Evolutionary conservation across 1,140 invertebrate genomes (phyloP).

Genomic region (Brachionus manjavacas): DNA sequence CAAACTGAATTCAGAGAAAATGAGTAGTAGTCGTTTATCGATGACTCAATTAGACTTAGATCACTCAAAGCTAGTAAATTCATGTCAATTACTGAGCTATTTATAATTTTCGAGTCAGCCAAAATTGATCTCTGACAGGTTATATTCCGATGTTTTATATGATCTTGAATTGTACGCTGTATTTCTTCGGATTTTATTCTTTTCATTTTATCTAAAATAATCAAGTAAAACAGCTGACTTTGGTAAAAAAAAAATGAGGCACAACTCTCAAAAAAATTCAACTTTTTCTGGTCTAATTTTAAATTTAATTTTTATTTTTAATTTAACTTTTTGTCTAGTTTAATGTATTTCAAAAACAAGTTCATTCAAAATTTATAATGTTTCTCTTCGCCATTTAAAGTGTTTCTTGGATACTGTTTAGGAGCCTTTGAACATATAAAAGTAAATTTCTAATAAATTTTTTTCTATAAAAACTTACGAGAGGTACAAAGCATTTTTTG

Average conservation of each 20-base stretch:
- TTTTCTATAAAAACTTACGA: background rate
- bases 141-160: conserved; percentile 15
- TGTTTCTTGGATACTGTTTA: conserved; percentile 38
- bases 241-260: background rate
- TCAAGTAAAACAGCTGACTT: background rate
- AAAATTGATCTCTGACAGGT: background rate
- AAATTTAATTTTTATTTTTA: background rate
- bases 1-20: background rate
- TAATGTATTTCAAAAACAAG: background rate
- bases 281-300: background rate
- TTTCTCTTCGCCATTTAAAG: conserved; percentile 9
- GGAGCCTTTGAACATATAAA: background rate
- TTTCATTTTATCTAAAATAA: background rate
- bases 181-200: conserved; percentile 33
- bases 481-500: background rate
- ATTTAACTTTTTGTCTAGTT: background rate
- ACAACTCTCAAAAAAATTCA: conserved; percentile 38
- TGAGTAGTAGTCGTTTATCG: conserved; percentile 26
- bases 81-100: background rate
- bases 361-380: conserved; percentile 31
- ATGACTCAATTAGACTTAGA: conserved; percentile 22
- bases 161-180: conserved; percentile 7
- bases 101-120: background rate
- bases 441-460: background rate
- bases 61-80: conserved; percentile 23